phyloP scores from a whole-genome alignment of 2,888 invertebrate species.

The Orchesella flavescens region DNA sequence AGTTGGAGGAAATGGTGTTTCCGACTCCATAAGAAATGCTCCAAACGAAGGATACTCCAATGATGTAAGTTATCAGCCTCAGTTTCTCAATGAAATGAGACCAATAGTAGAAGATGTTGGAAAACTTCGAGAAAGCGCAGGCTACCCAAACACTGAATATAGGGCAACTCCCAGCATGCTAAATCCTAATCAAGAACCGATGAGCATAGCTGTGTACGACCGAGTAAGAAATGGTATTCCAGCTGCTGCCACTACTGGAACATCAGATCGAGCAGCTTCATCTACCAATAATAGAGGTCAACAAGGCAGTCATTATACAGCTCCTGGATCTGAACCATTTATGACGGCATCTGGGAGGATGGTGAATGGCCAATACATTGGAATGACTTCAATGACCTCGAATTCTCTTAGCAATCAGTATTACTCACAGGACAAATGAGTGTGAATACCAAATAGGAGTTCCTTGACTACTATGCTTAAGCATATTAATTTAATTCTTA shows the following conservation, averaged over 20 bases:
- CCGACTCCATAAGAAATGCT: neutral
- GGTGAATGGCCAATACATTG: slow-evolving; percentile 41
- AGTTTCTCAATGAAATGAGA: neutral
- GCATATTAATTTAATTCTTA: no score
- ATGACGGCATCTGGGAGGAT: slow-evolving; percentile 50
- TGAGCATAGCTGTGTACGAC: slow-evolving; percentile 47
- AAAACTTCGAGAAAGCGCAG: slow-evolving; percentile 18
- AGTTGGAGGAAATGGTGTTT: neutral
- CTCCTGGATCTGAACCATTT: slow-evolving; percentile 59
- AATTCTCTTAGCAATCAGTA: slow-evolving; percentile 6
- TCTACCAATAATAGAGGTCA: neutral
- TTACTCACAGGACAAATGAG: slow-evolving; percentile 8
- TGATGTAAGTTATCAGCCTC: neutral
- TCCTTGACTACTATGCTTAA: neutral
- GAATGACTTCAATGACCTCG: slow-evolving; percentile 44
- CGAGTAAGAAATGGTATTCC: slow-evolving; percentile 8
- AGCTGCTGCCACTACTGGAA: neutral
- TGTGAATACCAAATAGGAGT: slow-evolving; percentile 8
- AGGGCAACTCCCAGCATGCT: slow-evolving; percentile 31
- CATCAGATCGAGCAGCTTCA: neutral
- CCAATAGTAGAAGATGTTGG: neutral
- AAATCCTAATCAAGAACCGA: slow-evolving; percentile 40
- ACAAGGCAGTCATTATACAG: slow-evolving; percentile 51
- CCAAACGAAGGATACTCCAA: slow-evolving; percentile 19
- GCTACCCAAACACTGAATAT: slow-evolving; percentile 45